Base-by-base conservation (phyloP, 2,888 invertebrate genomes). In the Polymixis flavicincta region DNA sequence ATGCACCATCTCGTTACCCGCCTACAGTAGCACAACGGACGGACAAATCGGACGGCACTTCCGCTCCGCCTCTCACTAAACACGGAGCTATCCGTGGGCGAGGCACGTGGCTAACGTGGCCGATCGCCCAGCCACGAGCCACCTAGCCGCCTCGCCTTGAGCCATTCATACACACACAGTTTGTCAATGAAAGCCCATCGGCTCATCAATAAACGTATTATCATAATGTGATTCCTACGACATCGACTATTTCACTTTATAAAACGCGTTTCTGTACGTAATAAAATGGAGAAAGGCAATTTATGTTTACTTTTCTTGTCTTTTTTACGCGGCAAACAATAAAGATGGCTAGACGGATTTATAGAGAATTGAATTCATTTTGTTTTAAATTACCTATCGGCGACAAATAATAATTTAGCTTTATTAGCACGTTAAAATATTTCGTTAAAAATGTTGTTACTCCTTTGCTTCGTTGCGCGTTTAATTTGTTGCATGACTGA, bases 21-120 rank as follows among this genome's bases (percentile, higher is more conserved):
- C 84, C 82, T 78, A 79, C 84, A 85, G 87, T 83, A 86, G 87
- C 85, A 50, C 76, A 67, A 79, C 77, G 68, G 87, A 72, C 68
- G 71, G 80, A 91, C 91, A 92, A 93, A 92, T 91, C 90, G 90
- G 92, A 87, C 90, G 82, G 65, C 85, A 92, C 90, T 92, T 92
- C 92, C 92, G 90, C 80, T 81, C 87, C 87, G 87, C 83, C 85
- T 88, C 87, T 86, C 84, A 80, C 81, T 80, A 81, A 84, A 55
- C 60, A 55, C 87, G 85, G 85, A 79, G 74, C 48, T 52, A 72
- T 60, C 64, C 82, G 92, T 91, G 91, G 91, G 91, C 80, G 90
- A 76, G 76, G 82, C 89, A 85, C 88, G 88, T 88, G 89, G 89
- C 89, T 85, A 72, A 42, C 85, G 85, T 77, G 80, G 76, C 85